Percentiles rank a stretch among this genome's conserved stretches.
These are phyloP conservation scores for Drosophila aldrichi DNA, from an alignment of 2,888 invertebrate species.

Conservation along the genomic window DNA sequence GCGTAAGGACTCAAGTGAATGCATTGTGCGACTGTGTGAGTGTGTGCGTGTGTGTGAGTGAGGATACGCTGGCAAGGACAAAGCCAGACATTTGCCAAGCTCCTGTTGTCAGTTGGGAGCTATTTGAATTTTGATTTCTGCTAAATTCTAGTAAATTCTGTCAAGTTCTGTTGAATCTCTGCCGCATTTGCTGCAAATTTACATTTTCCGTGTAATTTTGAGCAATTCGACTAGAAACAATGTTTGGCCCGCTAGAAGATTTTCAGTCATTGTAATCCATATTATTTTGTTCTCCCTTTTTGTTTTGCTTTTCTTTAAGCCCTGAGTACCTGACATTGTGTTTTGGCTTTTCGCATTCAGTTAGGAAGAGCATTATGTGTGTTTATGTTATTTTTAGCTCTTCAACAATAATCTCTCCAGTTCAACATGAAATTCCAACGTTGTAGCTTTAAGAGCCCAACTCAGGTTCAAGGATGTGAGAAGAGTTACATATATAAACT, in stretches of 20 bases:
- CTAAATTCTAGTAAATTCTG: not conserved
- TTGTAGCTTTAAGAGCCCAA: not conserved
- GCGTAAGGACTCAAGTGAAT: constrained; percentile 51
- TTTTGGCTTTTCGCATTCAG: not conserved
- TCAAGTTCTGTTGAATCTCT: not conserved
- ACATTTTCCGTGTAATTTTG: not conserved
- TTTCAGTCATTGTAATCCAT: not conserved
- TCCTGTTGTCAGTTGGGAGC: not conserved
- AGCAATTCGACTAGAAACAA: not conserved
- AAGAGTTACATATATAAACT: not conserved
- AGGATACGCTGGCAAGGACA: constrained; percentile 1
- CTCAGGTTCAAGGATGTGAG: not conserved
- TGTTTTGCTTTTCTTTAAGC: not conserved
- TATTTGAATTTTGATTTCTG: not conserved
- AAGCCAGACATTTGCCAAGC: not conserved
- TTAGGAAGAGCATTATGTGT: not conserved
- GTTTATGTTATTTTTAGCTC: not conserved
- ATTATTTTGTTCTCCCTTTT: not conserved
- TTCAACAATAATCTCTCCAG: not conserved
- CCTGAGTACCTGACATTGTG: too few species aligned
- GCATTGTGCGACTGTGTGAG: not conserved
- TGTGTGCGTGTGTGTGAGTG: not conserved
- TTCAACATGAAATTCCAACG: not conserved
- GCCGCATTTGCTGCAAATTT: too few species aligned
- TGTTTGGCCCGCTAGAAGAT: not conserved